Evolutionary conservation across 35 echinoderm and acorn worm species (phyloP), one percentile per base, ranked within the genome.

Genomic region (Lytechinus pictus): DNA sequence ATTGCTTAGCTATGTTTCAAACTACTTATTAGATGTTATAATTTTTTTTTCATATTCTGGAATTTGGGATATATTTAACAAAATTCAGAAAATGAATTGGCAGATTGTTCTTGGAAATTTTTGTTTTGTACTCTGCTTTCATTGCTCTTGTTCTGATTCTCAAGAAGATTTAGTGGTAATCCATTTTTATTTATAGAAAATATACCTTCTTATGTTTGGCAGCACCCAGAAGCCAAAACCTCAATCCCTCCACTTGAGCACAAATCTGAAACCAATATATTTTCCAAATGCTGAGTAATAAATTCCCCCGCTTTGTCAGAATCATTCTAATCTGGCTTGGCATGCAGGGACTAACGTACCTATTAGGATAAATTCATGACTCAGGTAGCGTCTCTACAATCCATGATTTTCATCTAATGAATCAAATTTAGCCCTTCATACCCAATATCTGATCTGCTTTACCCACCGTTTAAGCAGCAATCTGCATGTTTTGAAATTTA

Each of bases 231-330:
- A 79, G 66, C 66, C 66, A 79, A 27, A 79, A 79, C 8, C n/a
- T 79, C 3, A 24, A 79, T 79, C 66, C 66, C 66, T 14, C 14
- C 19, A 79, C 66, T 79, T 79, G 19, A 79, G 66, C 66, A 7
- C 66, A 79, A 79, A 79, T 79, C 66, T 79, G 66, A n/a, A 79
- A 79, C 66, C 66, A 79, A 79, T 79, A 79, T 19, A 79, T 79
- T 79, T n/a, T 79, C 66, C 66, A 79, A 79, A 79, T 79, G 66
- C 66, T 79, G 66, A 79, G 66, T 79, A 79, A 79, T 79, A 79
- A 79, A 79, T 79, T 79, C 66, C 66, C 66, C 66, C 66, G 66
- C 66, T 79, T 79, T 79, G 66, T 79, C 21, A 79, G 66, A 79
- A 79, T 79, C 66, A 79, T 79, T 79, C 66, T 79, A 79, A 79